A percentile compares a stretch with the other conserved stretches of the same genome.
Evolutionary conservation across 2,797 vertebrate genomes (phyloP).

Genomic region (Pogoniulus pusillus): DNA sequence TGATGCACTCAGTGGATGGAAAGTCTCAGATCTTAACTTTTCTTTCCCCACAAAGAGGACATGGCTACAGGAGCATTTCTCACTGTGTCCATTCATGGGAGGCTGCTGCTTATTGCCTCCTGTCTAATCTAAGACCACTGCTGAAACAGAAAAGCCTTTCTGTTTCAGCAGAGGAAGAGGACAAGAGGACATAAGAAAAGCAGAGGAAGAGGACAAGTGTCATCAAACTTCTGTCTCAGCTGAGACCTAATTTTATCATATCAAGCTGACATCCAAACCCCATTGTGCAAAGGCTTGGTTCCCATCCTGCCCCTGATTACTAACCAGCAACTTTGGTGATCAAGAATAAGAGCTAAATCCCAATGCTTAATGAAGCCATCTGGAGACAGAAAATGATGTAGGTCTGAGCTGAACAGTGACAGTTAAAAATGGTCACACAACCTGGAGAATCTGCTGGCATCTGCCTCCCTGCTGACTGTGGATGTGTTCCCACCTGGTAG

Average conservation of each 20-base stretch:
- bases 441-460: background rate
- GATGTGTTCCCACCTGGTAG: background rate
- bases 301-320: background rate
- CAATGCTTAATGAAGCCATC: background rate
- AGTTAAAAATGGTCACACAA: background rate
- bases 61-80: background rate
- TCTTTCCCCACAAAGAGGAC: background rate
- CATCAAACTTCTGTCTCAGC: background rate
- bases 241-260: background rate
- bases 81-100: background rate
- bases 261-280: background rate
- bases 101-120: background rate
- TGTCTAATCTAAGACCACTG: background rate
- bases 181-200: background rate
- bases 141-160: background rate
- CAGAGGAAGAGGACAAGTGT: background rate
- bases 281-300: background rate
- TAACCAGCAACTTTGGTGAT: background rate
- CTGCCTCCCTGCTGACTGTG: background rate
- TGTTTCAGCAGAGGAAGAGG: background rate
- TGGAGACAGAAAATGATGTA: background rate
- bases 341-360: background rate
- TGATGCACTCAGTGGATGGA: rapidly evolving
- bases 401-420: background rate
- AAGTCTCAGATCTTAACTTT: background rate